Conservation (phyloP, 2,888 invertebrate genomes). For the Oscheius sp. region DNA sequence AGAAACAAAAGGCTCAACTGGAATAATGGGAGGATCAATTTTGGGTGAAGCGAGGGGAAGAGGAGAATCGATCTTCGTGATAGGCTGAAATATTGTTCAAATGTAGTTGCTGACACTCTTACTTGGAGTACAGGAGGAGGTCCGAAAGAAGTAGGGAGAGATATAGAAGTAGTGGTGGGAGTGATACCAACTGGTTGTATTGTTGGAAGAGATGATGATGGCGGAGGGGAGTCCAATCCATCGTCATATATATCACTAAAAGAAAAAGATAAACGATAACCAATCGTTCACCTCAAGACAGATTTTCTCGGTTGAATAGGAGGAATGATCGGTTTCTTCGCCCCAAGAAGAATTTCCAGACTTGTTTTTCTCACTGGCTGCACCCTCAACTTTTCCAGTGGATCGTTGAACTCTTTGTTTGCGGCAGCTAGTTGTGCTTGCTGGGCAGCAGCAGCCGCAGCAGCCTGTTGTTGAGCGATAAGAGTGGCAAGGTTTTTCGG, state of each 20-base stretch:
- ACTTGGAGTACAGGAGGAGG: neutral
- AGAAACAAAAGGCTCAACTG: neutral
- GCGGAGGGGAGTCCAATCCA: conserved; percentile 25
- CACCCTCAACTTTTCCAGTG: neutral
- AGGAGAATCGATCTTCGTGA: neutral
- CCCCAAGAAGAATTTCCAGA: neutral
- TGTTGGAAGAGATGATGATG: neutral
- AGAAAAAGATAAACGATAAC: neutral
- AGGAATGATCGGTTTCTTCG: neutral
- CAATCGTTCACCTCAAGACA: neutral
- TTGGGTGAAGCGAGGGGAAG: neutral
- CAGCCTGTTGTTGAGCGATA: neutral
- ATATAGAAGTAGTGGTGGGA: neutral
- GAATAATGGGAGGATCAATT: neutral
- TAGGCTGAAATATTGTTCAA: too few relatives aligned
- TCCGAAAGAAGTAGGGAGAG: neutral
- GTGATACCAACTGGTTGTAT: neutral
- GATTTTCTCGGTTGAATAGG: too few relatives aligned
- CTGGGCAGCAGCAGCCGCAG: neutral
- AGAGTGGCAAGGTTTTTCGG: conserved; percentile 32
- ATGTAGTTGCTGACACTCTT: too few relatives aligned
- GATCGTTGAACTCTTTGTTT: neutral
- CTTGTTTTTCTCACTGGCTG: conserved; percentile 23
- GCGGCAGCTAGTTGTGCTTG: neutral
- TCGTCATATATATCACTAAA: conserved; percentile 31